A percentile compares a stretch with the other conserved stretches of the same genome.
These are phyloP conservation scores for Drosophila sulfurigaster DNA, from an alignment of 1,140 invertebrate species.

Conservation along the genomic window DNA sequence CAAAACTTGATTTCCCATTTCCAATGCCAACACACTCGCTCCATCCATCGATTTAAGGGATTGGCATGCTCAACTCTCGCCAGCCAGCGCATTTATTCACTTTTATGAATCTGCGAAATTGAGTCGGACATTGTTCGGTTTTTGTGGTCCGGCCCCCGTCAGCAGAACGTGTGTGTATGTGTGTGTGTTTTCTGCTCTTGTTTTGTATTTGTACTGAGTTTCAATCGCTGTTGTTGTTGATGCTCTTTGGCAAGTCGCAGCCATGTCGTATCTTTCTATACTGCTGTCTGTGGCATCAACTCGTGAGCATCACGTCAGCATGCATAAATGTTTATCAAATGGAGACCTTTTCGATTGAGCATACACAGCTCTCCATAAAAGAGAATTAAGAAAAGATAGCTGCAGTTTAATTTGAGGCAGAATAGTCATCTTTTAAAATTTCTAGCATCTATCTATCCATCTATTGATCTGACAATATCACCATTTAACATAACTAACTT, in stretches of 20 bases:
- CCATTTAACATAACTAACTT: too few species aligned
- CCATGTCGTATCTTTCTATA: slow-evolving; percentile 2
- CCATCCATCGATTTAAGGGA: slow-evolving; percentile 63
- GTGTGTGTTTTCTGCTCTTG: slow-evolving; percentile 6
- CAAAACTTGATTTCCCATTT: slow-evolving; percentile 83
- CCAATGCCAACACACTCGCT: slow-evolving; percentile 54
- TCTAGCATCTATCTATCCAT: too few species aligned
- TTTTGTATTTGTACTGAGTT: neutral
- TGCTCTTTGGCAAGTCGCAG: slow-evolving; percentile 12
- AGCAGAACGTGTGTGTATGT: slow-evolving; percentile 26
- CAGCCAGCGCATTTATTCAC: slow-evolving; percentile 68
- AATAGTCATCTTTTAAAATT: too few species aligned
- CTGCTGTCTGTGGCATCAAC: slow-evolving; percentile 8
- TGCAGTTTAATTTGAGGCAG: neutral
- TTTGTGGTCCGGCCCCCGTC: slow-evolving; percentile 50
- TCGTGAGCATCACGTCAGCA: slow-evolving; percentile 38
- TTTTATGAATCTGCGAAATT: slow-evolving; percentile 79
- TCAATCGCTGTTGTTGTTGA: slow-evolving; percentile 57
- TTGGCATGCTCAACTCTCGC: slow-evolving; percentile 23
- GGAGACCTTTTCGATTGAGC: neutral
- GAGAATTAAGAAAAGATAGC: neutral
- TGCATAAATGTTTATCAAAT: slow-evolving; percentile 27
- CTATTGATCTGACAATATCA: too few species aligned
- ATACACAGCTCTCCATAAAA: too few species aligned
- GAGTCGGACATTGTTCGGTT: slow-evolving; percentile 78